These are phyloP conservation scores for Nipponacmea schrenckii DNA, from an alignment of 2,888 invertebrate genomes.

Conservation along the genomic window DNA sequence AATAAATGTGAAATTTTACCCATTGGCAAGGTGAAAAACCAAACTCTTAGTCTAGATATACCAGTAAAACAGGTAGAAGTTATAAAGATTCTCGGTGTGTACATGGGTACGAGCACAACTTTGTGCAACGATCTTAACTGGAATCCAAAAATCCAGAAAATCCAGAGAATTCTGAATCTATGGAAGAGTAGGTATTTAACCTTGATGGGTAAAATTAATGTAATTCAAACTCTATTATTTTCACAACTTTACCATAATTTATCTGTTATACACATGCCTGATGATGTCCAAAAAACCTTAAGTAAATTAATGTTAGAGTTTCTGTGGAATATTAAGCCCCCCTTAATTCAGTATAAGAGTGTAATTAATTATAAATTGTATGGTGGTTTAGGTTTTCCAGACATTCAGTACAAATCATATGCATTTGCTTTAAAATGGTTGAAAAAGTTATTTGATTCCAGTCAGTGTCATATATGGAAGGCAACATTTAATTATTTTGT, in stretches of 20 bases:
- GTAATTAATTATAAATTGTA: not conserved
- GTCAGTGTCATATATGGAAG: constrained; percentile 1
- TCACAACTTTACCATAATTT: not conserved
- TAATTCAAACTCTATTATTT: not conserved
- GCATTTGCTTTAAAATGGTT: constrained; percentile 1
- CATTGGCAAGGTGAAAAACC: not conserved
- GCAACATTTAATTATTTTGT: not conserved
- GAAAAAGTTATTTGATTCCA: not conserved
- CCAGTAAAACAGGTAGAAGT: not conserved
- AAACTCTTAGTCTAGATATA: not conserved
- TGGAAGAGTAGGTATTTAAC: not conserved
- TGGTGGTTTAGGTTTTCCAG: not conserved
- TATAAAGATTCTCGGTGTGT: not conserved
- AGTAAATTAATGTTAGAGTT: not conserved
- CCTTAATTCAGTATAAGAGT: not conserved
- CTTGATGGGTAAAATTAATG: not conserved
- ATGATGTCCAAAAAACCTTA: not conserved
- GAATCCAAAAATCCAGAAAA: not conserved
- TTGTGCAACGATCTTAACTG: not conserved
- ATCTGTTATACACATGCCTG: not conserved
- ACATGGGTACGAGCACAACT: not conserved
- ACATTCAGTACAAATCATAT: not conserved
- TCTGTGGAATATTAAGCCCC: not conserved
- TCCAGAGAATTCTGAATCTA: not conserved
- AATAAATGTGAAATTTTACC: not conserved